phyloP scores from a whole-genome alignment of 53 echinoderm and acorn worm genomes.

The Temnopleurus reevesii region DNA sequence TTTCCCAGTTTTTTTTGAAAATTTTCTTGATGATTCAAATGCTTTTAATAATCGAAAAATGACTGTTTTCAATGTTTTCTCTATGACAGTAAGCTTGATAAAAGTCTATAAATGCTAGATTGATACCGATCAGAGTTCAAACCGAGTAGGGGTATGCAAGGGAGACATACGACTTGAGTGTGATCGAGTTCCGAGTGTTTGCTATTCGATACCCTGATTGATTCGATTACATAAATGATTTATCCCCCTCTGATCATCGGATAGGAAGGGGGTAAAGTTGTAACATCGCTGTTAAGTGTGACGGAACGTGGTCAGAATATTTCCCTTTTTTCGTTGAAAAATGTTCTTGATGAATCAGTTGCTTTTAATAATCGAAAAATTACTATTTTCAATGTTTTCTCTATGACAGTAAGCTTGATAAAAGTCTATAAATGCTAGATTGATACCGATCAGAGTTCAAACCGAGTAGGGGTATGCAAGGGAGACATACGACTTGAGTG shows the following conservation, averaged over 20 bases:
- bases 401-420: too few species aligned
- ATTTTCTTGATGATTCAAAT: too few species aligned
- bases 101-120: neutral
- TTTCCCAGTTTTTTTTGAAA: too few species aligned
- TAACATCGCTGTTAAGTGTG: neutral
- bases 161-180: slow-evolving; percentile 18
- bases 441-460: slow-evolving; percentile 15
- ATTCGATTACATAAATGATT: slow-evolving; percentile 60
- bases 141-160: neutral
- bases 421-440: neutral
- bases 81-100: too few species aligned
- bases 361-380: too few species aligned
- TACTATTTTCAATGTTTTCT: too few species aligned
- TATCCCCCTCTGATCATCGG: slow-evolving; percentile 24
- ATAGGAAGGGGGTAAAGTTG: neutral
- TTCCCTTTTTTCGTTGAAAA: too few species aligned
- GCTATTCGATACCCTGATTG: slow-evolving; percentile 55
- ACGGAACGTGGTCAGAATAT: too few species aligned
- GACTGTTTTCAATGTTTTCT: too few species aligned
- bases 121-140: slow-evolving; percentile 15
- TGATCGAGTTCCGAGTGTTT: slow-evolving; percentile 34
- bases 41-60: too few species aligned
- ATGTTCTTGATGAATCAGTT: too few species aligned
- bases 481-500: slow-evolving; percentile 18
- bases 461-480: neutral